Evolutionary conservation across 2,888 invertebrate genomes (phyloP), one percentile per base, ranked within the genome.

Genomic region (Scaptomyza flava): DNA sequence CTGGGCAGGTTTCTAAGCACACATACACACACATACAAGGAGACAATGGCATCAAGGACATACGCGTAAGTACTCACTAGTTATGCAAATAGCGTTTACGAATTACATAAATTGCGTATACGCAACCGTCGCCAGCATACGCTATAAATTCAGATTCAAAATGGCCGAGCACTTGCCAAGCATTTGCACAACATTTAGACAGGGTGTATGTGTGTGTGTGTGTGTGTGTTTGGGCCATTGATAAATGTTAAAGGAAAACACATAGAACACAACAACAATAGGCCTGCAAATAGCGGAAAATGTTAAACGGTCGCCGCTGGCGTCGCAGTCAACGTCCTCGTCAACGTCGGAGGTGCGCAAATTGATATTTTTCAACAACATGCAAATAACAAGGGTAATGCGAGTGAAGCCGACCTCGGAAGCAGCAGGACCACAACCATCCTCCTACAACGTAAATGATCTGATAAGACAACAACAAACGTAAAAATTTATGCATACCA

Each of bases 21-120:
- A 50, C 53, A 41, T 11, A 54, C 17, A 68, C 60, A 50, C 45
- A 46, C 53, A 53, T 57, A 33, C 23, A 34, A 33, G 52, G 20
- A 11, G 52, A 38, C 52, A 64, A 64, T 65, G 65, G 41, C 53
- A 20, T 52, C 52, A 53, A 65, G 64, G 66, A 65, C 66, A 66
- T 38, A 41, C 59, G 73, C 67, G 68, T 45, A 42, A 69, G 72
- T 75, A 42, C 79, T 63, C 71, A 80, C 41, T 72, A 78, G 82
- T 82, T 82, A 82, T 82, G 82, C 82, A 87, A 82, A 82, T 82
- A 79, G 85, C 68, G 60, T 17, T 68, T 67, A 81, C 71, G 82
- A 87, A 87, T 87, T 85, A 87, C 79, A 82, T 82, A 87, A 82
- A 82, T 82, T 82, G 82, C 82, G 87, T 85, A 82, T 87, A 87